Evolutionary conservation across 2,888 invertebrate species (phyloP).

Genomic region (Andrena flavipes): DNA sequence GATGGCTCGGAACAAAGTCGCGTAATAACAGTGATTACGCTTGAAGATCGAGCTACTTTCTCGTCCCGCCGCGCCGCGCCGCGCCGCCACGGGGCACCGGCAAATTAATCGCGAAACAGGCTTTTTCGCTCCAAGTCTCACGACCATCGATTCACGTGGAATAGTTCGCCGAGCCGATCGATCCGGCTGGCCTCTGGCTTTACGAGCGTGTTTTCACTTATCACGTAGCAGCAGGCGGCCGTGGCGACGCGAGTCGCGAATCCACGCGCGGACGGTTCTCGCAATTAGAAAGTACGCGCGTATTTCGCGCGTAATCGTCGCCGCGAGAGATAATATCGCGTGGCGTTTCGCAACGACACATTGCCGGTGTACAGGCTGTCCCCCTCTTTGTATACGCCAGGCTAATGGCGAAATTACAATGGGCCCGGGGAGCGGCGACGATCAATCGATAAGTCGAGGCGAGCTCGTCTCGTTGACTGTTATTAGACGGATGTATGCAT

Average conservation of each 20-base stretch:
- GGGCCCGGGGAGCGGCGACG: slow-evolving; percentile 47
- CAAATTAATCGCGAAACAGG: slow-evolving; percentile 33
- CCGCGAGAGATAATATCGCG: slow-evolving; percentile 59
- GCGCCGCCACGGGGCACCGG: background rate
- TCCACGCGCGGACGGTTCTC: slow-evolving; percentile 39
- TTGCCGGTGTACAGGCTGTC: background rate
- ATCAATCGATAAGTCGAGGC: slow-evolving; percentile 54
- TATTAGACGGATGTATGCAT: slow-evolving; percentile 33
- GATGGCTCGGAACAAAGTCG: slow-evolving; percentile 46
- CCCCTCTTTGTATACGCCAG: background rate
- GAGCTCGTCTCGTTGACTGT: slow-evolving; percentile 26
- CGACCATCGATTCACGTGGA: background rate
- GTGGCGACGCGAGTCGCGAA: slow-evolving; percentile 7
- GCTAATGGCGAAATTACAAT: slow-evolving; percentile 63
- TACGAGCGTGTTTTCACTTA: slow-evolving; percentile 21
- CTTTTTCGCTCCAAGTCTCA: slow-evolving; percentile 4
- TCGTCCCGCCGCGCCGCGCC: background rate
- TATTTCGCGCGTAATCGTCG: slow-evolving; percentile 58
- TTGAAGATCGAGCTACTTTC: slow-evolving; percentile 33
- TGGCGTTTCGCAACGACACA: slow-evolving; percentile 50
- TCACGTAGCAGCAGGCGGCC: background rate
- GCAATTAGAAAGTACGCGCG: slow-evolving; percentile 67
- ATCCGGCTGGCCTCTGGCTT: background rate
- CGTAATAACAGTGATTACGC: slow-evolving; percentile 48
- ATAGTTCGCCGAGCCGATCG: background rate